Evolutionary conservation across 2,113 vertebrate genomes (phyloP), one percentile per base, ranked within the genome.

Genomic region (Penelope pileata): DNA sequence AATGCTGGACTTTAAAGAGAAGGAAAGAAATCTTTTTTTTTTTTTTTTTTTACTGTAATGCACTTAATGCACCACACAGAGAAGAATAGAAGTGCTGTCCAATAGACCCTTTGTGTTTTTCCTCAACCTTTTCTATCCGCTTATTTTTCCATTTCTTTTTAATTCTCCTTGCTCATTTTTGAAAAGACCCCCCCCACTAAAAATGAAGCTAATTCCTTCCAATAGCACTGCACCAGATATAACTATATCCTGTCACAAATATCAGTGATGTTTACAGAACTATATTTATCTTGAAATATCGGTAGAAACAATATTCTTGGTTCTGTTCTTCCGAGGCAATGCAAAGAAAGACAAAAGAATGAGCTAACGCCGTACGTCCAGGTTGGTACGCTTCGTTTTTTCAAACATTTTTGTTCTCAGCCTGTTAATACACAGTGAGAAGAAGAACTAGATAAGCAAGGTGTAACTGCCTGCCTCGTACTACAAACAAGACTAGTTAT

Each of bases 1-100:
- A 93, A 92, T 5, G 40, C 56, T 11, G 92, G 87, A 83, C 56
- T 97, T 93, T 83, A 86, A 95, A 97, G 69, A 84, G 92, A 93
- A 86, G 81, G 83, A 91, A 80, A 94, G 76, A 83, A 85, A 68
- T 82, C 76, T 86, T 68, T 77, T 91, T 83, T 58, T 96, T 93
- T 97, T 93, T 85, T n/a, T 51, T 45, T 96, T 93, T 97, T 92
- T 83, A 66, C 83, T 60, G 34, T 70, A 90, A 96, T 94, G 83
- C 75, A 82, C 72, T 95, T 90, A 86, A 92, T 92, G 92, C 68
- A 76, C 84, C 79, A 90, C 93, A 93, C 79, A 84, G 86, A 75
- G 84, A 94, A 94, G 91, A 96, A 91, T 48, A 60, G 83, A 40
- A 79, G 10, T 17, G 30, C 80, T 79, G 75, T 89, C 95, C 92